Evolutionary conservation across 2,888 invertebrate species (phyloP), one percentile per base, ranked within the genome.

Genomic region (Phortica magna): DNA sequence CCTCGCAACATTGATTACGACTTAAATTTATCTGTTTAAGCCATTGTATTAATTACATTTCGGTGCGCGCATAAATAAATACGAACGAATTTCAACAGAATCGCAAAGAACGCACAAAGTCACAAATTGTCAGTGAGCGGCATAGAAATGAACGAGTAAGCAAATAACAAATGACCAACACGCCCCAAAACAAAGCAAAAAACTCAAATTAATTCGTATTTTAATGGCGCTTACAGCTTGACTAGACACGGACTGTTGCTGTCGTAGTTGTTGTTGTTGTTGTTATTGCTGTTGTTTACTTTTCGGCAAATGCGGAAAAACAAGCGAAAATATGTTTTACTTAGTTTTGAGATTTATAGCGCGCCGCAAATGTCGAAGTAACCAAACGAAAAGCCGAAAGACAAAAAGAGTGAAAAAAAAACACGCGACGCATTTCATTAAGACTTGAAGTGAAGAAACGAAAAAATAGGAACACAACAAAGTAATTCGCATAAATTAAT

Each of bases 301-400:
- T 10, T 61, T 19, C 22, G 59, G 19, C 59, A 61, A 31, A 61
- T 61, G 59, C 59, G 59, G 59, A 61, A 61, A 61, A 61, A 61
- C 59, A 61, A 61, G 59, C 59, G 10, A 22, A 61, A 61, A 61
- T 61, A 9, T 61, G 59, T 61, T 19, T 61, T 22, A 61, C 22
- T 61, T 22, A 61, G 22, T 5, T 61, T 22, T 61, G 22, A 22
- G 22, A 61, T 61, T 61, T 61, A 61, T 61, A 61, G 59, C 31
- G 31, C 31, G 31, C 31, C 31, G 31, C 48, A 48, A 14, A 48
- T 9, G 9, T 14, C 2, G 3, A 48, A 14, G 3, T 12, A 48
- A 5, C 48, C 48, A 48, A 48, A 48, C 10, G 9, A 48, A 48
- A 48, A 48, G 48, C 48, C 48, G 48, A 48, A 48, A 48, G 48